Evolutionary conservation across 2,797 vertebrate genomes (phyloP).

Genomic region (Anisognathus igniventris): DNA sequence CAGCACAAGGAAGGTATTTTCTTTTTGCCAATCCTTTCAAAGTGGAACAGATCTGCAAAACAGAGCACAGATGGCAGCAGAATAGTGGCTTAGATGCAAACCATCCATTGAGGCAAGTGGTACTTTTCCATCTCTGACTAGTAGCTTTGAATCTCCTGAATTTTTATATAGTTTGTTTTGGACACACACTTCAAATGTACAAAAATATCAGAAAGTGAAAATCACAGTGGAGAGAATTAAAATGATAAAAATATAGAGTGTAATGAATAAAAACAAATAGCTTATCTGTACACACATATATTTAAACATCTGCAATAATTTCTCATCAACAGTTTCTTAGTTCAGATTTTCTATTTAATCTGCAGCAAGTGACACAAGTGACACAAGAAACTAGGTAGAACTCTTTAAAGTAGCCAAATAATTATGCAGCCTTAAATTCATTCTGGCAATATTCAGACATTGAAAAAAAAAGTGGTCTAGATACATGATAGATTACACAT

Average conservation of each 20-base stretch:
- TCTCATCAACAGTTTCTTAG: neutral
- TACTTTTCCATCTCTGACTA: neutral
- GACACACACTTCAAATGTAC: neutral
- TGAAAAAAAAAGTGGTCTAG: neutral
- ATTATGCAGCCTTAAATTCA: neutral
- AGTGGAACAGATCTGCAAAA: slow-evolving; percentile 5
- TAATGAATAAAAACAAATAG: neutral
- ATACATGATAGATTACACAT: neutral
- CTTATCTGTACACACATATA: neutral
- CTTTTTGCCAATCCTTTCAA: neutral
- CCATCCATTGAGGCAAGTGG: neutral
- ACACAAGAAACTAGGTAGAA: neutral
- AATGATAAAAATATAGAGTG: neutral
- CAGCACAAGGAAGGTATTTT: slow-evolving; percentile 43
- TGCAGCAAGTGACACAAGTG: neutral
- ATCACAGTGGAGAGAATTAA: neutral
- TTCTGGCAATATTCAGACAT: neutral
- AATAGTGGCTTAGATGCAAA: slow-evolving; percentile 17
- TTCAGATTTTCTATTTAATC: neutral
- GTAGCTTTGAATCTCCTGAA: neutral
- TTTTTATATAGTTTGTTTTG: neutral
- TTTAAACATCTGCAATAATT: neutral
- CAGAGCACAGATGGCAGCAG: slow-evolving; percentile 19
- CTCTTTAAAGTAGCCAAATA: neutral
- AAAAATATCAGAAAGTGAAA: neutral